Percentiles rank a stretch among this genome's conserved stretches.
Evolutionary conservation across 2,797 vertebrate species (phyloP).

Genomic region (Garrulus glandarius): DNA sequence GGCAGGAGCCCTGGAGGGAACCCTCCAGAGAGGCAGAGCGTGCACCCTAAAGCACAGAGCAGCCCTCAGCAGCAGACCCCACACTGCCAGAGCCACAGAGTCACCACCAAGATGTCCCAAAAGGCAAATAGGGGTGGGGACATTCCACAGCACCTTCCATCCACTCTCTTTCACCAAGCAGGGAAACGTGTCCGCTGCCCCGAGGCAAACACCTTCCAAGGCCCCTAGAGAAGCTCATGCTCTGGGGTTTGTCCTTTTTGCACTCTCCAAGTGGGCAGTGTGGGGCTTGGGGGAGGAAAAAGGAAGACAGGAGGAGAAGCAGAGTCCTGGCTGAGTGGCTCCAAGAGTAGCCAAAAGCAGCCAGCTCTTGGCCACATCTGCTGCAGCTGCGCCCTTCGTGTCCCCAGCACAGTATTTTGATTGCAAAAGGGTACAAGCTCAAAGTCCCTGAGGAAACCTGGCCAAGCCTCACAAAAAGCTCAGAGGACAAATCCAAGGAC

Average conservation of each 20-base stretch:
- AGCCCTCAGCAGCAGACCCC: background rate
- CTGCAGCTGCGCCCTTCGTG: background rate
- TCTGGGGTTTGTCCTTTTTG: background rate
- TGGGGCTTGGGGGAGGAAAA: background rate
- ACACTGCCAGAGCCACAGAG: background rate
- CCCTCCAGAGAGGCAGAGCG: background rate
- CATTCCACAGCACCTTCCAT: background rate
- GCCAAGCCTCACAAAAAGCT: background rate
- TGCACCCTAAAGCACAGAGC: background rate
- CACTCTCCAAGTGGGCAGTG: background rate
- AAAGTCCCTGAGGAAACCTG: background rate
- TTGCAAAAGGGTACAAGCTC: background rate
- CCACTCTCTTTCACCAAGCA: background rate
- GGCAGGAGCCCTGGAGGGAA: background rate
- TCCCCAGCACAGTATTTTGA: background rate
- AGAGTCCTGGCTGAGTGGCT: background rate
- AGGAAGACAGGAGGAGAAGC: background rate
- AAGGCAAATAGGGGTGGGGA: fast-evolving
- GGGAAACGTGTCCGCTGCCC: fast-evolving
- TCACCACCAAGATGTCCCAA: background rate
- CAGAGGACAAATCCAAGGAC: background rate
- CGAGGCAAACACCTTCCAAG: background rate
- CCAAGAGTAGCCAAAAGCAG: background rate
- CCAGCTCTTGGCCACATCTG: background rate
- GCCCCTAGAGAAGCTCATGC: background rate